A percentile compares a stretch with the other conserved stretches of the same genome.
phyloP scores from a whole-genome alignment of 2,888 invertebrate genomes.

The Rhyacophila evoluta region DNA sequence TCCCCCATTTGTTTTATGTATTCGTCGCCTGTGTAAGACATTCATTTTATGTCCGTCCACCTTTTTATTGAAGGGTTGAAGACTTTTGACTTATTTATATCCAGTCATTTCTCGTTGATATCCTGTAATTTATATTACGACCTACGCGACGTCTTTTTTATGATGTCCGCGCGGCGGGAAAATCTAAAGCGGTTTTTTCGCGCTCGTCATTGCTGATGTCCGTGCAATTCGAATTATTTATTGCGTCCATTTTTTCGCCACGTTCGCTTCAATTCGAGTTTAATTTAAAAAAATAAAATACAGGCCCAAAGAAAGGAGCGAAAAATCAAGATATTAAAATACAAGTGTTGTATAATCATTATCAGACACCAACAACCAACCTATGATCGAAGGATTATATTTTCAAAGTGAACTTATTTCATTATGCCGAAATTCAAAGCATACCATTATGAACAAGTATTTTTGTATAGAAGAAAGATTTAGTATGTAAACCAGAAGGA shows the following conservation, averaged over 20 bases:
- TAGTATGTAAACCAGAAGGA: no score
- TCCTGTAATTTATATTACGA: constrained; percentile 49
- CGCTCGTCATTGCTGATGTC: constrained; percentile 6
- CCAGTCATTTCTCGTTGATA: constrained; percentile 48
- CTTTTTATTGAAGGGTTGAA: constrained; percentile 48
- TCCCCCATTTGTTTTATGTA: constrained; percentile 44
- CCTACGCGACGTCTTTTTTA: constrained; percentile 46
- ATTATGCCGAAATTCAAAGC: no score
- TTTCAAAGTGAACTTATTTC: no score
- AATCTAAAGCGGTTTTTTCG: constrained; percentile 7
- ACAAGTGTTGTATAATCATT: no score
- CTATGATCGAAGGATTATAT: no score
- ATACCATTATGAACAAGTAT: no score
- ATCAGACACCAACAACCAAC: no score
- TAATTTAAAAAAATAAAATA: neutral
- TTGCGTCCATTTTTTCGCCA: neutral
- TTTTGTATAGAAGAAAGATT: no score
- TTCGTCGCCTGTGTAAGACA: constrained; percentile 38
- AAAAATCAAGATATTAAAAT: no score
- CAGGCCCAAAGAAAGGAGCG: no score
- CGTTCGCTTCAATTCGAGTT: neutral
- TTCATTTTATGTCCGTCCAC: constrained; percentile 46
- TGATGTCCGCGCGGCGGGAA: constrained; percentile 29
- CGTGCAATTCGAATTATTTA: constrained; percentile 3
- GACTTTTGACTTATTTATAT: constrained; percentile 51